These are phyloP conservation scores for Alcedo atthis DNA, from an alignment of 2,797 vertebrate genomes.

Conservation along the genomic window DNA sequence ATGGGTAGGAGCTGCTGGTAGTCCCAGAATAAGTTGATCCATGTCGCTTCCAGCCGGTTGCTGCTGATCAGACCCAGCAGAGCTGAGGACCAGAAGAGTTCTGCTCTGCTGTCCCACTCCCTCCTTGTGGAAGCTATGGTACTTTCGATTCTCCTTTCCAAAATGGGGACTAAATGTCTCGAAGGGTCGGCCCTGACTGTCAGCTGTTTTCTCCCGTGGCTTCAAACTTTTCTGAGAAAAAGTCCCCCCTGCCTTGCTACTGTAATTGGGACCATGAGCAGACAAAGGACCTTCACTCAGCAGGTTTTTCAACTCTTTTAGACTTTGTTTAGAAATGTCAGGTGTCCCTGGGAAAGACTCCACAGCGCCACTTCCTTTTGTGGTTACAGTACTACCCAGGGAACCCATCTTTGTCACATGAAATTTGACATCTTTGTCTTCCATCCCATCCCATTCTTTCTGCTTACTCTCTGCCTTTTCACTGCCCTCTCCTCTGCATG, in stretches of 20 bases:
- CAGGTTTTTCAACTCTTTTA: conserved; percentile 81
- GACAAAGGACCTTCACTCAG: conserved; percentile 73
- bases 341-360: background rate
- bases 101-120: conserved; percentile 20
- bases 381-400: background rate
- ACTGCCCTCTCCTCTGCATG: background rate
- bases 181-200: conserved; percentile 67
- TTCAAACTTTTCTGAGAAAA: conserved; percentile 58
- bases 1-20: background rate
- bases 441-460: background rate
- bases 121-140: background rate
- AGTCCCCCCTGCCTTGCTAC: conserved; percentile 13
- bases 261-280: conserved; percentile 38
- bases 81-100: background rate
- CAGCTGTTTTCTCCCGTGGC: conserved; percentile 51
- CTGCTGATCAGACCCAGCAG: conserved; percentile 38
- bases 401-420: background rate
- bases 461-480: background rate
- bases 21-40: conserved; percentile 43
- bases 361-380: background rate
- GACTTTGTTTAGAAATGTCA: conserved; percentile 75
- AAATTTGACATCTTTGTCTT: background rate
- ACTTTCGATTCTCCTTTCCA: conserved; percentile 54
- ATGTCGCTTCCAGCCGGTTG: background rate
- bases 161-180: conserved; percentile 79